phyloP scores from a whole-genome alignment of 2,797 vertebrate species.

The Pelobates cultripes region DNA sequence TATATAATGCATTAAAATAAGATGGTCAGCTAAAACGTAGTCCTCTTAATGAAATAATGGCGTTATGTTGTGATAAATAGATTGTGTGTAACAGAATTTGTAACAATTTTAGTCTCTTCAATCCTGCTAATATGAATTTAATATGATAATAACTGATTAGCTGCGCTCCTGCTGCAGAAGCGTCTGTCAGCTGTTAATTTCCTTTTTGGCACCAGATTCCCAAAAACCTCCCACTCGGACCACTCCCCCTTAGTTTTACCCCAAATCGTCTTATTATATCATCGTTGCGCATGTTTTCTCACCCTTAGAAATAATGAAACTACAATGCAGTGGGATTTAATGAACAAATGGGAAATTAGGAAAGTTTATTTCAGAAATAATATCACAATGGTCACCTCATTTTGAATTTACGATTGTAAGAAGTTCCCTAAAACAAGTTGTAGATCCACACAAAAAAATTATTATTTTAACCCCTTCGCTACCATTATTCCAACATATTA shows the following conservation, averaged over 20 bases:
- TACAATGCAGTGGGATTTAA: slow-evolving; percentile 65
- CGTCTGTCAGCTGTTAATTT: slow-evolving; percentile 41
- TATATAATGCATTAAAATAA: too few relatives aligned
- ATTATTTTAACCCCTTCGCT: too few relatives aligned
- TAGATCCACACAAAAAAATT: too few relatives aligned
- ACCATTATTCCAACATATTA: too few relatives aligned
- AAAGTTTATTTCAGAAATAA: slow-evolving; percentile 58
- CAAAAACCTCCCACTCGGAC: background rate
- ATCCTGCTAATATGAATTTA: background rate
- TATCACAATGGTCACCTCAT: too few relatives aligned
- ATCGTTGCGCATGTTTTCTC: slow-evolving; percentile 44
- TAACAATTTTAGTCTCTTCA: background rate
- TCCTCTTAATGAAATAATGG: background rate
- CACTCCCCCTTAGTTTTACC: slow-evolving; percentile 53
- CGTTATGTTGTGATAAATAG: background rate
- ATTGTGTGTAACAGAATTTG: background rate
- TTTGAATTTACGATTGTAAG: too few relatives aligned
- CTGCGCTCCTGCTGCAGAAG: slow-evolving; percentile 9
- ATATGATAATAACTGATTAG: slow-evolving; percentile 48
- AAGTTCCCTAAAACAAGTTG: too few relatives aligned
- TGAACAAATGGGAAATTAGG: slow-evolving; percentile 58
- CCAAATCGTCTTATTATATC: background rate
- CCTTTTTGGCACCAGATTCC: slow-evolving; percentile 20
- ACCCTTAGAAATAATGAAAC: slow-evolving; percentile 61
- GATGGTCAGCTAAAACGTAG: too few relatives aligned